phyloP scores from a whole-genome alignment of 2,888 invertebrate species.

The Heliconius cydno region DNA sequence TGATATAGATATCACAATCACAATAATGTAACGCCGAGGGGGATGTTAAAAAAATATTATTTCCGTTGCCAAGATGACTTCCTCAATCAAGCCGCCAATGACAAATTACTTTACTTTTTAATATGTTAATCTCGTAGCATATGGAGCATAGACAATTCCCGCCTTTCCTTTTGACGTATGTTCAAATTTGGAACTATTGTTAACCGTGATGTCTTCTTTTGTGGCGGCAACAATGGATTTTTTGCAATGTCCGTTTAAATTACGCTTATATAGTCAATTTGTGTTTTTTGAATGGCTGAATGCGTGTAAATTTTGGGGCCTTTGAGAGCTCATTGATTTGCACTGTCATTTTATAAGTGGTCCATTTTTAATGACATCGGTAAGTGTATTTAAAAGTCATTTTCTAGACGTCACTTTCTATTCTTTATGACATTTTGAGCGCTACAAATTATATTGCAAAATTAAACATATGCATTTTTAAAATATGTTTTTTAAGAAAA shows the following conservation, averaged over 20 bases:
- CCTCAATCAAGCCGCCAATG: constrained; percentile 80
- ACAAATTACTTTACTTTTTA: constrained; percentile 76
- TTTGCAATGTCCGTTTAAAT: constrained; percentile 75
- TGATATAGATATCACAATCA: constrained; percentile 60
- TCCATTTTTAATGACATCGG: constrained; percentile 62
- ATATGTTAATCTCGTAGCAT: constrained; percentile 79
- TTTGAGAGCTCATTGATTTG: constrained; percentile 72
- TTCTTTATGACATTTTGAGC: neutral
- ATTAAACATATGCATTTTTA: neutral
- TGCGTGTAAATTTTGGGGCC: constrained; percentile 66
- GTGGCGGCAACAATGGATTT: constrained; percentile 74
- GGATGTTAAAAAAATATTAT: constrained; percentile 77
- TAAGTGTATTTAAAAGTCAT: constrained; percentile 60
- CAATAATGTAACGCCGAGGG: constrained; percentile 70
- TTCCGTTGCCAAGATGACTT: constrained; percentile 81
- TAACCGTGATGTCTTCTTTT: constrained; percentile 79
- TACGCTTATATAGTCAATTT: constrained; percentile 64
- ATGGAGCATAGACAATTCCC: constrained; percentile 75
- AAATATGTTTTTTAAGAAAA: neutral
- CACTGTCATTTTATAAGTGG: constrained; percentile 70
- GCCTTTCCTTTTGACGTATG: constrained; percentile 63
- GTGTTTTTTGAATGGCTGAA: constrained; percentile 63
- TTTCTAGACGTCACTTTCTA: constrained; percentile 43
- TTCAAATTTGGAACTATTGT: constrained; percentile 71
- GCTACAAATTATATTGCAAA: neutral